Evolutionary conservation across 2,888 invertebrate genomes (phyloP).

Genomic region (Eupelmus urozonus): DNA sequence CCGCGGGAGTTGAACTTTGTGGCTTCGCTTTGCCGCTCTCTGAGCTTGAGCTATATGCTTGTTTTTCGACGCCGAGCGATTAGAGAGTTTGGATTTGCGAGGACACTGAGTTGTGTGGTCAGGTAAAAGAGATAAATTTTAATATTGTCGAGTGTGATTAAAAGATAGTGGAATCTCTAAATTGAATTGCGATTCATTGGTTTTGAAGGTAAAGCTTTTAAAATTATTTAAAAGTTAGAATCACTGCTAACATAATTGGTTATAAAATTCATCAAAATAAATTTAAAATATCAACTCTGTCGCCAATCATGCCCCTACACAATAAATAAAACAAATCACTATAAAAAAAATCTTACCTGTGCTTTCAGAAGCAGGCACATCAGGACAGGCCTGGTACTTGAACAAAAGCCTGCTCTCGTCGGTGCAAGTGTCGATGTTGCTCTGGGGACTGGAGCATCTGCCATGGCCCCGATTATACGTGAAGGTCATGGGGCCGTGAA

Average conservation of each 20-base stretch:
- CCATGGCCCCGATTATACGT: slow-evolving; percentile 95
- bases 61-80: background rate
- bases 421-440: slow-evolving; percentile 95
- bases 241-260: too few relatives aligned
- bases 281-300: too few relatives aligned
- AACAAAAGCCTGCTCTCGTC: slow-evolving; percentile 93
- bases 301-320: too few relatives aligned
- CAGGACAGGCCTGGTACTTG: slow-evolving; percentile 95
- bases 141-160: too few relatives aligned
- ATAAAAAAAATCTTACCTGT: slow-evolving; percentile 81
- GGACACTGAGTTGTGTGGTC: background rate
- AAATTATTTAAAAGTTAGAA: too few relatives aligned
- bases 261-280: too few relatives aligned
- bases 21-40: slow-evolving; percentile 4
- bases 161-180: too few relatives aligned
- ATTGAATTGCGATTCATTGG: too few relatives aligned
- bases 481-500: slow-evolving; percentile 92
- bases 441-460: slow-evolving; percentile 92
- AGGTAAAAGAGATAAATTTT: background rate
- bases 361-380: slow-evolving; percentile 93
- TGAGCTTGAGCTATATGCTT: background rate
- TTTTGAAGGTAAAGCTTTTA: too few relatives aligned
- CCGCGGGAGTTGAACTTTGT: slow-evolving; percentile 19
- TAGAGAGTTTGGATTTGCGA: background rate
- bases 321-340: too few relatives aligned